Conservation (phyloP, 1,140 invertebrate species). For the Aricia agestis region DNA sequence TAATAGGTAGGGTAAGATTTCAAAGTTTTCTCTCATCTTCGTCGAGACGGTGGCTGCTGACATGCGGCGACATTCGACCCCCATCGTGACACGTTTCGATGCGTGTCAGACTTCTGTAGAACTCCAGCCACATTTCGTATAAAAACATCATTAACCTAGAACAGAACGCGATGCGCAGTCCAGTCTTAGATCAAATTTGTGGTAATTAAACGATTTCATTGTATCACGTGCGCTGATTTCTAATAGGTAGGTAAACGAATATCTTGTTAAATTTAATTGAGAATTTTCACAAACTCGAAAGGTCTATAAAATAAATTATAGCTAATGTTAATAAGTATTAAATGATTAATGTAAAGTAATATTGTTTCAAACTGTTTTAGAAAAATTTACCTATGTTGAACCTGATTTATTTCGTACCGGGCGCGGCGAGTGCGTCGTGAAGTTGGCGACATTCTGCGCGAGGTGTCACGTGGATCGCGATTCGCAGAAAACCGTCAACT, state of each 20-base stretch:
- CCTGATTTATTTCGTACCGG: constrained; percentile 50
- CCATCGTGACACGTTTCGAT: not conserved
- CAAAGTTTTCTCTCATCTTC: constrained; percentile 19
- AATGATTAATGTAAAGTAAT: constrained; percentile 67
- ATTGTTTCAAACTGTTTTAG: constrained; percentile 71
- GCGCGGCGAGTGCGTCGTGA: not conserved
- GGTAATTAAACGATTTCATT: constrained; percentile 5
- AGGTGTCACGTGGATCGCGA: not conserved
- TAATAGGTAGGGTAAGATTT: constrained; percentile 49
- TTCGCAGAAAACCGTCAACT: not conserved
- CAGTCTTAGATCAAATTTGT: not conserved
- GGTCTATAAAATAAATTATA: constrained; percentile 73
- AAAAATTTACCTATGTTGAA: constrained; percentile 75
- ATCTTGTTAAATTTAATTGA: constrained; percentile 72
- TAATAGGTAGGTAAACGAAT: constrained; percentile 68
- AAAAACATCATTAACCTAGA: constrained; percentile 14
- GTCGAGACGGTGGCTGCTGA: not conserved
- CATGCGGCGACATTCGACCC: not conserved
- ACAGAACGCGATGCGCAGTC: constrained; percentile 1
- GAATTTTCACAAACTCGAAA: constrained; percentile 67
- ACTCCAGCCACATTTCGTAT: constrained; percentile 11
- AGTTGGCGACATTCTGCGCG: constrained; percentile 32
- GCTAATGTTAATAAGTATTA: constrained; percentile 73
- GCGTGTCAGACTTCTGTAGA: constrained; percentile 25
- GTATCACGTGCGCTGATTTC: not conserved